Conservation (phyloP, 2,113 vertebrate genomes). For the Centrocercus urophasianus region DNA sequence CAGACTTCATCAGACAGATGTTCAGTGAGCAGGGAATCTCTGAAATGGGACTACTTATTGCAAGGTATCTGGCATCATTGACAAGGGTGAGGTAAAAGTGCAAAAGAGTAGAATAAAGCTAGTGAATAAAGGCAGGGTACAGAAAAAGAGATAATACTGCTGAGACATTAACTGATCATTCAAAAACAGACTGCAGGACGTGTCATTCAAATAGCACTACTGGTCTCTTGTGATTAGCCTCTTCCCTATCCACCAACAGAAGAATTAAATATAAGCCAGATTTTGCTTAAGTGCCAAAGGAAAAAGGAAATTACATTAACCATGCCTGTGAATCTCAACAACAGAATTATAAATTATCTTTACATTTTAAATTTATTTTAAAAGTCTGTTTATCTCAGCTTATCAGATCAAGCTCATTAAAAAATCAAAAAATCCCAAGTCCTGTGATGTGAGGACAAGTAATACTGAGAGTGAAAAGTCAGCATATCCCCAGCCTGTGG, state of each 20-base stretch:
- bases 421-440: background rate
- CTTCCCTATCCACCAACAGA: background rate
- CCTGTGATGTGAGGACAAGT: background rate
- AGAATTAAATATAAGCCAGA: background rate
- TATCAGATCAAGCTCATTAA: background rate
- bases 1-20: background rate
- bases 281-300: conserved; percentile 3
- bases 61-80: conserved; percentile 2
- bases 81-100: background rate
- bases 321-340: background rate
- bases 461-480: background rate
- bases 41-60: background rate
- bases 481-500: background rate
- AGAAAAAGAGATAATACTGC: background rate
- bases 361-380: conserved; percentile 3
- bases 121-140: background rate
- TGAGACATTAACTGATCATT: background rate
- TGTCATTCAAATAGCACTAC: background rate
- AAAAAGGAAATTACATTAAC: background rate
- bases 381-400: background rate
- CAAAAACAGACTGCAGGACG: background rate
- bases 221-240: background rate
- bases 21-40: background rate
- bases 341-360: background rate
- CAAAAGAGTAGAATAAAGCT: background rate